Conservation (phyloP, 2,797 vertebrate species). For the Cichlasoma orientale region DNA sequence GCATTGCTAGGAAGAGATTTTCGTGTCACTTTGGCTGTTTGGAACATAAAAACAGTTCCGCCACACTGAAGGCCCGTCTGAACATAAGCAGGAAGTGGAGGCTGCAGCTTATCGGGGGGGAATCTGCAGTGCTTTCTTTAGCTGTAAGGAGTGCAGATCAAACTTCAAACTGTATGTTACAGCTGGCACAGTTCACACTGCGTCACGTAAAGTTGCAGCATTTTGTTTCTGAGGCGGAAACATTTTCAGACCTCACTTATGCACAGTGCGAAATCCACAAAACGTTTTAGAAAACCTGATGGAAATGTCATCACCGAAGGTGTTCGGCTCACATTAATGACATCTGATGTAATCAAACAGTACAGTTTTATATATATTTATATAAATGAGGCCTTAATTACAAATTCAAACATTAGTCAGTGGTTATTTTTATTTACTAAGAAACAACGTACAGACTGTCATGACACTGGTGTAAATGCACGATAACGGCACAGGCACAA, state of each 20-base stretch:
- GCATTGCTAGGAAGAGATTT: neutral
- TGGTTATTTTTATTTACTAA: constrained; percentile 63
- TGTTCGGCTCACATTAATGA: neutral
- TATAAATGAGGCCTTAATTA: constrained; percentile 46
- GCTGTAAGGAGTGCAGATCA: neutral
- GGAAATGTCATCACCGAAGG: neutral
- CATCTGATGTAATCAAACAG: neutral
- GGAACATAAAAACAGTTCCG: constrained; percentile 1
- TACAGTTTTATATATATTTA: neutral
- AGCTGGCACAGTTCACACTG: neutral
- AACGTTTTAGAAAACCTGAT: neutral
- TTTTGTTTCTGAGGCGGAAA: constrained; percentile 22
- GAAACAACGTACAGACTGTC: constrained; percentile 52
- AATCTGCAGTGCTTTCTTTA: neutral
- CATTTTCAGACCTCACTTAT: constrained; percentile 21
- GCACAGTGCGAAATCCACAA: neutral
- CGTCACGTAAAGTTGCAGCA: constrained; percentile 17
- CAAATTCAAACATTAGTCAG: constrained; percentile 54
- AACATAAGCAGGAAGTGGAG: constrained; percentile 3
- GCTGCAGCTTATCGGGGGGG: constrained; percentile 6
- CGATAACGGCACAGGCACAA: constrained; percentile 56
- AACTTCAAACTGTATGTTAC: neutral
- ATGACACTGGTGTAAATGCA: constrained; percentile 47
- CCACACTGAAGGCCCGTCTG: constrained; percentile 6
- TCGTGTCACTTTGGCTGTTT: neutral